Base-by-base conservation (phyloP, 2,888 invertebrate genomes). In the Harpagoxenus sublaevis region DNA sequence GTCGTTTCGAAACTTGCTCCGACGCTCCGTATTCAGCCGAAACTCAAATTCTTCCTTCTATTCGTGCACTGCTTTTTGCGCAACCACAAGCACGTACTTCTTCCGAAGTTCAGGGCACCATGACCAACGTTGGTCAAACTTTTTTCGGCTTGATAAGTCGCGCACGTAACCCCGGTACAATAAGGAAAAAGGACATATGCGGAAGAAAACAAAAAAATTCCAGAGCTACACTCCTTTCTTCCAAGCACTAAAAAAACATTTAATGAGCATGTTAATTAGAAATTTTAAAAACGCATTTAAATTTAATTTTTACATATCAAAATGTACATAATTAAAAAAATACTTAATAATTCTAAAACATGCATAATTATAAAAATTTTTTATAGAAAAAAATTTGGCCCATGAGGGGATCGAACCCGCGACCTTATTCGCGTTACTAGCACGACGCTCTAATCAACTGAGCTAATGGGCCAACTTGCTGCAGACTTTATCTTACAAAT, bases 391-490 rank as follows among this genome's bases (percentile, higher is more conserved):
- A 92, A 91, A 87, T 55, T 9, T 94, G 94, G 94, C 94, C 93
- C 93, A 92, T 94, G 94, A 88, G 94, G 94, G 94, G 94, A 94
- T 94, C 94, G 94, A 94, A 94, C 94, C 94, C 94, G 92, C 94
- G 94, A 93, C 94, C 94, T 94, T 23, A 23, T 23, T 94, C 94
- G 94, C 94, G 94, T 94, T 94, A 94, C 94, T 94, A 94, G 94
- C 94, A 93, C 94, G 93, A 94, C 93, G 94, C 94, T 94, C 94
- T 94, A 94, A 94, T 94, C 94, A 94, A 92, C 94, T 94, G 94
- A 94, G 94, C 94, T 94, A 94, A 93, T 93, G 92, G 94, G 93
- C 92, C 93, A 51, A 63, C 51, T 75, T 51, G 3, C 1, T 5
- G 0, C 0, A 9, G 0, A 1, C 0, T 0, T 39, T 12, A 1